Base-by-base conservation (phyloP, 2,113 vertebrate genomes). In the Chrysemys picta region DNA sequence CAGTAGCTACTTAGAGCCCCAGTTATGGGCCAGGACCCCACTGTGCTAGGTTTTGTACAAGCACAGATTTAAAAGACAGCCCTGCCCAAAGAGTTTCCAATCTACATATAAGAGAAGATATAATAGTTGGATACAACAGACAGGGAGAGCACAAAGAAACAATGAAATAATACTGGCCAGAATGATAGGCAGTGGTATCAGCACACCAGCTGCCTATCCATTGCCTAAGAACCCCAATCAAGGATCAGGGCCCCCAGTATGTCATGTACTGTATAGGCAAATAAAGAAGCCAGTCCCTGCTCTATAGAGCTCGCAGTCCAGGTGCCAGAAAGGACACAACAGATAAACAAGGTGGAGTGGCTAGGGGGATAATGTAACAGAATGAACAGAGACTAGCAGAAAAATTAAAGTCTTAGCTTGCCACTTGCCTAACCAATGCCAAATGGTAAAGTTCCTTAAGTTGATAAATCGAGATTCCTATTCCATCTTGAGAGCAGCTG, bases 121-220 rank as follows among this genome's bases (percentile, higher is more conserved):
- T 3, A 83, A 5, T 0, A 11, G 10, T 31, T 59, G 57, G 57
- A 59, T 31, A 59, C 10, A 59, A 59, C 59, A 62, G 27, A 62
- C 57, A 62, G 29, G 57, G 29, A 62, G 29, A 62, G 31, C 5
- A 78, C 50, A 80, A 87, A 8, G 31, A 87, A 90, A 75, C 3
- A 4, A 31, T 7, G 11, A 65, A 4, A 1, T 22, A 89, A 53
- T 1, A 29, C 19, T 1, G 9, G 2, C 17, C 6, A 27, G 1
- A 1, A 1, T 2, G 22, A 27, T 84, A 53, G 3, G 2, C 4
- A 56, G 10, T 35, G 5, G 8, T 8, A 13, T 35, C 1, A 9
- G 17, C 50, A 22, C 50, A 79, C 29, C 47, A 35, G 14, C 47
- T 50, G 29, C 29, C 35, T 35, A 52, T 16, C 50, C 31, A 6